Evolutionary conservation across 2,113 vertebrate species (phyloP).

Genomic region (Axis porcinus): DNA sequence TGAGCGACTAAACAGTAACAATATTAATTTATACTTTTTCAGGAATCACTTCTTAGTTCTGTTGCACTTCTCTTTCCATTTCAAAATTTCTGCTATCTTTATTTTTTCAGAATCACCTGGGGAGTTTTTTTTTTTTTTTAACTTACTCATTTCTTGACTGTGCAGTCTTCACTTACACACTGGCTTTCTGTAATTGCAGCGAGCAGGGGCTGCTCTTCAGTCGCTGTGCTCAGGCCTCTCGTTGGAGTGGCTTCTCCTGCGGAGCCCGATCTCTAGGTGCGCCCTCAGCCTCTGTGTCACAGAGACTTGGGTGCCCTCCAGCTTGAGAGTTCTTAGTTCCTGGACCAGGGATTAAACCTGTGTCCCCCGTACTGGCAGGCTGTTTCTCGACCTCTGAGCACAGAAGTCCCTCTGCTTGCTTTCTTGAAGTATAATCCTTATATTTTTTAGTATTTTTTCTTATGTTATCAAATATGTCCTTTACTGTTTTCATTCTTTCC

Average conservation of each 20-base stretch:
- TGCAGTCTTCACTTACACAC: neutral
- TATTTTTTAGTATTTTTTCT: neutral
- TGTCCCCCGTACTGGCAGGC: neutral
- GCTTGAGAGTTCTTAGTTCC: neutral
- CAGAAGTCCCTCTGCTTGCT: neutral
- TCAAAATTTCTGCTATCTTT: conserved; percentile 11
- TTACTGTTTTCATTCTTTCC: neutral
- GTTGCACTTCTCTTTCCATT: neutral
- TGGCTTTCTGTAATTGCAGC: neutral
- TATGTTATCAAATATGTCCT: neutral
- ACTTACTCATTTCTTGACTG: neutral
- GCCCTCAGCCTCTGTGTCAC: neutral
- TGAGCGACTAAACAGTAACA: neutral
- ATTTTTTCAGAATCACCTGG: neutral
- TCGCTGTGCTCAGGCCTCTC: neutral
- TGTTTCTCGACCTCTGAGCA: neutral
- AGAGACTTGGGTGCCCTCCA: neutral
- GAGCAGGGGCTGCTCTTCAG: neutral
- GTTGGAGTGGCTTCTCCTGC: neutral
- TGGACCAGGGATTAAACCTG: neutral
- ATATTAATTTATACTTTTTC: neutral
- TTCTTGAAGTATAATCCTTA: neutral
- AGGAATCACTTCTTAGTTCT: neutral
- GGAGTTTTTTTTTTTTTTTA: neutral
- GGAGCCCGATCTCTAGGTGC: neutral